phyloP scores from a whole-genome alignment of 1,140 invertebrate species.

The Catajapyx aquilonaris region DNA sequence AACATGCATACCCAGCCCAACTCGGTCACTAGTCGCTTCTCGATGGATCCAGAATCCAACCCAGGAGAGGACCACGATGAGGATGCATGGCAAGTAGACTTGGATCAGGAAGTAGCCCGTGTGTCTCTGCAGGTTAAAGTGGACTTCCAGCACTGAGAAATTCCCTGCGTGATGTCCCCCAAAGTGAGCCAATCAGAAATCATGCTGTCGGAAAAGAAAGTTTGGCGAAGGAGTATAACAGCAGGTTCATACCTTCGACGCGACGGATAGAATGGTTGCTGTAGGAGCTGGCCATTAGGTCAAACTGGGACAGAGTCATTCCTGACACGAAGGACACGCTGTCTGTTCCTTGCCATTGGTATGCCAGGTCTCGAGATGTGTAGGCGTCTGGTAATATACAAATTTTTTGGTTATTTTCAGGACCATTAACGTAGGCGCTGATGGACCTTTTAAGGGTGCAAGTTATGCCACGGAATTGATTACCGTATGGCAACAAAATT shows the following conservation, averaged over 20 bases:
- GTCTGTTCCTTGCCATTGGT: slow-evolving; percentile 64
- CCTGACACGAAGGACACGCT: slow-evolving; percentile 69
- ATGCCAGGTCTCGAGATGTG: slow-evolving; percentile 65
- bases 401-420: too few relatives aligned
- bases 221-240: too few relatives aligned
- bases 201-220: too few relatives aligned
- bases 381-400: slow-evolving; percentile 73
- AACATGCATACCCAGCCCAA: slow-evolving; percentile 34
- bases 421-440: too few relatives aligned
- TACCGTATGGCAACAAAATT: too few relatives aligned
- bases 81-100: slow-evolving; percentile 81
- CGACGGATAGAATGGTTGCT: slow-evolving; percentile 53
- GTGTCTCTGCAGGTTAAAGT: slow-evolving; percentile 70
- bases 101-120: slow-evolving; percentile 88
- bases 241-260: slow-evolving; percentile 35
- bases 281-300: slow-evolving; percentile 65
- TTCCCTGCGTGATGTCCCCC: too few relatives aligned
- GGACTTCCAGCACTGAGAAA: slow-evolving; percentile 25
- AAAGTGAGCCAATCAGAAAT: too few relatives aligned
- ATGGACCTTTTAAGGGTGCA: too few relatives aligned
- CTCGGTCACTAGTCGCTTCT: slow-evolving; percentile 67
- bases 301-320: slow-evolving; percentile 80
- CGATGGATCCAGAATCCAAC: slow-evolving; percentile 94
- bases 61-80: slow-evolving; percentile 88
- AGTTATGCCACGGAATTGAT: too few relatives aligned